A percentile compares a stretch with the other conserved stretches of the same genome.
phyloP scores from a whole-genome alignment of 2,113 vertebrate genomes.

The Eurypyga helias region DNA sequence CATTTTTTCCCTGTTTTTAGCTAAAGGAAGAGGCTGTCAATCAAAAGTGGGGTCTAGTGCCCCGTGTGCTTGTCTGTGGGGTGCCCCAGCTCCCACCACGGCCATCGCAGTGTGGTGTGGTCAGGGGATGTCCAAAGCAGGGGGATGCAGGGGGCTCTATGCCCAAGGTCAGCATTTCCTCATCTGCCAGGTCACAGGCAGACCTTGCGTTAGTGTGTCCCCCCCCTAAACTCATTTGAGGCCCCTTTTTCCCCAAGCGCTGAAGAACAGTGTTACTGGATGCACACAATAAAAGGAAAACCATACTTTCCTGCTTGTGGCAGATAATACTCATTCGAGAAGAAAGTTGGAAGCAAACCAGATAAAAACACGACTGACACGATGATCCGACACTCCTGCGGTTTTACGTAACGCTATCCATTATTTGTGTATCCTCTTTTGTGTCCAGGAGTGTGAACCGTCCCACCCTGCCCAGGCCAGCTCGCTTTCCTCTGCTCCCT shows the following conservation, averaged over 20 bases:
- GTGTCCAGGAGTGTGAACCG: not conserved
- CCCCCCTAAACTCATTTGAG: not conserved
- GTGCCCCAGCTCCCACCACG: accelerated
- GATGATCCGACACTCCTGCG: not conserved
- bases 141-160: not conserved
- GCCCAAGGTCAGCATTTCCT: not conserved
- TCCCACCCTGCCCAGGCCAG: not conserved
- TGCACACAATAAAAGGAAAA: slow-evolving; percentile 60
- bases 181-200: not conserved
- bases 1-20: not conserved
- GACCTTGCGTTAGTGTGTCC: accelerated
- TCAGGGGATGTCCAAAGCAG: accelerated
- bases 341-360: slow-evolving; percentile 57
- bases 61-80: not conserved
- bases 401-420: not conserved
- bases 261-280: not conserved
- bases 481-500: not conserved
- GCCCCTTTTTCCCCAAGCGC: not conserved
- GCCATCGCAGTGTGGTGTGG: accelerated
- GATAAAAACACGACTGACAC: not conserved
- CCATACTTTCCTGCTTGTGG: not conserved
- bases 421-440: not conserved
- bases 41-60: not conserved
- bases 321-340: slow-evolving; percentile 11
- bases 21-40: not conserved